Conservation (phyloP, 2,888 invertebrate genomes). For the Asteroscopus sphinx region DNA sequence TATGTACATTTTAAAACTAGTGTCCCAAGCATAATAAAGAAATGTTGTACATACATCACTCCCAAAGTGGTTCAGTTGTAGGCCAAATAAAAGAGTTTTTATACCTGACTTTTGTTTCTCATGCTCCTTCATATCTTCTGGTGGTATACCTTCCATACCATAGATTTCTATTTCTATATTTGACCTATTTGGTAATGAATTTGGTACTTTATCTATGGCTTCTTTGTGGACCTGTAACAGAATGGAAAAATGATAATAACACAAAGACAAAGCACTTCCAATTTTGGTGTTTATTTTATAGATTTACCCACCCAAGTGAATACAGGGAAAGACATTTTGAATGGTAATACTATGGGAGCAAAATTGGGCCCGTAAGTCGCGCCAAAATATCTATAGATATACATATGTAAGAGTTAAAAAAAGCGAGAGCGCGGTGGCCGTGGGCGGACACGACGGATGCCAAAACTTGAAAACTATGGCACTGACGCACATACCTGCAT, state of each 20-base stretch:
- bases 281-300: background rate
- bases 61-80: slow-evolving; percentile 75
- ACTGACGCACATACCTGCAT: slow-evolving; percentile 95
- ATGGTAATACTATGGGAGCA: slow-evolving; percentile 70
- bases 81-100: slow-evolving; percentile 71
- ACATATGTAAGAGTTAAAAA: slow-evolving; percentile 75
- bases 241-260: slow-evolving; percentile 32
- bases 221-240: slow-evolving; percentile 98
- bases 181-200: slow-evolving; percentile 98
- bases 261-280: no score
- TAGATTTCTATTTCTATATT: slow-evolving; percentile 99
- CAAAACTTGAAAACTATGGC: slow-evolving; percentile 70
- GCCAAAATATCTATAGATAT: slow-evolving; percentile 83
- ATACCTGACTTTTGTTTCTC: slow-evolving; percentile 95
- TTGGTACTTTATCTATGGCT: slow-evolving; percentile 99
- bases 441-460: slow-evolving; percentile 76
- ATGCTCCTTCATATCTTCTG: slow-evolving; percentile 97
- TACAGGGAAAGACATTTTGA: slow-evolving; percentile 70
- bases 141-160: slow-evolving; percentile 99
- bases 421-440: slow-evolving; percentile 78
- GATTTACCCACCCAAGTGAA: slow-evolving; percentile 61
- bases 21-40: slow-evolving; percentile 78
- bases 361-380: slow-evolving; percentile 72
- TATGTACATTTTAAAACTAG: slow-evolving; percentile 75
- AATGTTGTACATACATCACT: slow-evolving; percentile 82